phyloP scores from a whole-genome alignment of 1,140 invertebrate species.

The Drosophila biarmipes region DNA sequence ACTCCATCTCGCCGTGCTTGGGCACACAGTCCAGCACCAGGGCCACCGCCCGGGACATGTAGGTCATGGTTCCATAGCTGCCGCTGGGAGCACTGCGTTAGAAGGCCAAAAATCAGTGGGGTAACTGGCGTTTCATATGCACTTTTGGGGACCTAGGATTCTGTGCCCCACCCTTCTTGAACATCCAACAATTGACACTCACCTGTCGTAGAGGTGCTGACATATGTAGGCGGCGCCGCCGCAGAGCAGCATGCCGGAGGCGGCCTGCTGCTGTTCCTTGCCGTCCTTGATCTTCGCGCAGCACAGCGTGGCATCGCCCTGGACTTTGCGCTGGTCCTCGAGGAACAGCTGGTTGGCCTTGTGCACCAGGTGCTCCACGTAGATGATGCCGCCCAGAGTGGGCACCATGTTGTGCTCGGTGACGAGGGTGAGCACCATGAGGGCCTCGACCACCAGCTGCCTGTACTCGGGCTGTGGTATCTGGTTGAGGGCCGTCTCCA shows the following conservation, averaged over 20 bases:
- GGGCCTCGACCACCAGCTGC: constrained; percentile 98
- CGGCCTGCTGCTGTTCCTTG: constrained; percentile 86
- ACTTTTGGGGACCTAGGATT: too few species aligned
- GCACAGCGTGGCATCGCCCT: constrained; percentile 96
- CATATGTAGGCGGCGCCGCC: constrained; percentile 97
- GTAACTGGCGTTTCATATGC: not conserved
- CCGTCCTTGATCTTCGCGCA: constrained; percentile 91
- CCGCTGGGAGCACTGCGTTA: constrained; percentile 94
- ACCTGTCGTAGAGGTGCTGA: constrained; percentile 97
- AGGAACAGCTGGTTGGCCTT: constrained; percentile 98
- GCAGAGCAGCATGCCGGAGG: constrained; percentile 90
- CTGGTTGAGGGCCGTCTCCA: constrained; percentile 98
- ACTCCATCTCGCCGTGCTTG: constrained; percentile 91
- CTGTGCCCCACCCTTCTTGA: too few species aligned
- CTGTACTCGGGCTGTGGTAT: constrained; percentile 99
- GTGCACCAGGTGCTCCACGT: constrained; percentile 96
- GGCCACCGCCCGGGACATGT: constrained; percentile 95
- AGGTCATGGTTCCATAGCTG: constrained; percentile 98
- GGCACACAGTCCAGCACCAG: constrained; percentile 90
- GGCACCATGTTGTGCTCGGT: constrained; percentile 93
- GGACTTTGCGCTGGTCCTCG: constrained; percentile 94
- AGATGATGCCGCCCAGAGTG: constrained; percentile 92
- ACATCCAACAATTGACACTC: not conserved
- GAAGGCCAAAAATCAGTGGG: not conserved
- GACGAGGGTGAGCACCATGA: constrained; percentile 97